Percentiles rank a stretch among this genome's conserved stretches.
These are phyloP conservation scores for Paramisgurnus dabryanus DNA, from an alignment of 2,113 vertebrate species.

Conservation along the genomic window DNA sequence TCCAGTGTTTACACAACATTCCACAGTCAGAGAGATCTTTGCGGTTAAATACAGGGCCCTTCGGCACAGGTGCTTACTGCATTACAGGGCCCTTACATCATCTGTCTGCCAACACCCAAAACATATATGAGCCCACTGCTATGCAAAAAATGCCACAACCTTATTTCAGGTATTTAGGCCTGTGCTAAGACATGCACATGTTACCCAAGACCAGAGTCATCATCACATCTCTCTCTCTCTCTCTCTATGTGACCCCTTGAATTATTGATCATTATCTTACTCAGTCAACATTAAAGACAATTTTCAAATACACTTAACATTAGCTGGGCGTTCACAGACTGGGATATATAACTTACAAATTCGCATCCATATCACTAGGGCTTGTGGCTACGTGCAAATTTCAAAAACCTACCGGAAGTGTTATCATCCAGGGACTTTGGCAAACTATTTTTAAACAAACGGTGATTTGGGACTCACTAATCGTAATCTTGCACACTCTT, in stretches of 20 bases:
- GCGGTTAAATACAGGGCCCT: slow-evolving; percentile 23
- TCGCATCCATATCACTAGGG: no score
- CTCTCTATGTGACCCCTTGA: no score
- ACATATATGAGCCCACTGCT: not conserved
- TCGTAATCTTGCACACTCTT: not conserved
- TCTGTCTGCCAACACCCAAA: not conserved
- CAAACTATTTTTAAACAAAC: not conserved
- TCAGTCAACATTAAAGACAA: no score
- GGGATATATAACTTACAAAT: no score
- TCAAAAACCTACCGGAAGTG: not conserved
- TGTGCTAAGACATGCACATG: not conserved
- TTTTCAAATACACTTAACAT: no score
- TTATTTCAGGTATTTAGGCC: not conserved
- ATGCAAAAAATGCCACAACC: not conserved
- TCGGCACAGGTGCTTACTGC: not conserved
- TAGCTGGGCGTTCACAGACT: no score
- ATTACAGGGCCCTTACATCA: slow-evolving; percentile 18
- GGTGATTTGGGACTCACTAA: not conserved
- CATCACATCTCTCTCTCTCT: no score
- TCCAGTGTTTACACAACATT: slow-evolving; percentile 30
- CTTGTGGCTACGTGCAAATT: not conserved
- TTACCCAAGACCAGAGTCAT: no score
- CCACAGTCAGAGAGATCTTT: slow-evolving; percentile 6
- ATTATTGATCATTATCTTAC: no score
- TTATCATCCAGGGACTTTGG: not conserved